Conservation (phyloP, 2,888 invertebrate genomes). For the Furcula furcula region DNA sequence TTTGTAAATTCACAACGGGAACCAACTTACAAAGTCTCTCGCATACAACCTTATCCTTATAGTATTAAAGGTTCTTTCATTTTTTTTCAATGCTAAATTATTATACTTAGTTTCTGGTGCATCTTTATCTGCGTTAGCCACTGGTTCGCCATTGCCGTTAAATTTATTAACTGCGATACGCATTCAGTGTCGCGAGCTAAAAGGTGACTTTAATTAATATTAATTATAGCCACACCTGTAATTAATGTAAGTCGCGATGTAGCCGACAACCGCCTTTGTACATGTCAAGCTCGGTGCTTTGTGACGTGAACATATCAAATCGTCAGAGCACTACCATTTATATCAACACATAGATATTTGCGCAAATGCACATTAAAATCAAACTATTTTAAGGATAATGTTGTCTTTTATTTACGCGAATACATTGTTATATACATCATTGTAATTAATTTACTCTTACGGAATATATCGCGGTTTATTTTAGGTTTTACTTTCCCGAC, state of each 20-base stretch:
- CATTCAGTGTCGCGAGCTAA: conserved; percentile 76
- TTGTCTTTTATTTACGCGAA: too few relatives aligned
- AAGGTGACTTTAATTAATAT: conserved; percentile 81
- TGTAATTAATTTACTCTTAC: too few relatives aligned
- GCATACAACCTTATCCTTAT: conserved; percentile 11
- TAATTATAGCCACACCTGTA: conserved; percentile 80
- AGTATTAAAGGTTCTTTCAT: conserved; percentile 26
- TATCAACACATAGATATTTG: too few relatives aligned
- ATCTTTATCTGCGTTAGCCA: conserved; percentile 71
- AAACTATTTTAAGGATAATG: too few relatives aligned
- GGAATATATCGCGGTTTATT: too few relatives aligned
- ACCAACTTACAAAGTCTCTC: conserved; percentile 18
- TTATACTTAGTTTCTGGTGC: conserved; percentile 51
- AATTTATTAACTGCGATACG: conserved; percentile 82
- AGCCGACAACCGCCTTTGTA: conserved; percentile 46
- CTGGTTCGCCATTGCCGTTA: conserved; percentile 66
- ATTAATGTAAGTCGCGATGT: conserved; percentile 78
- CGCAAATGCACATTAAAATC: too few relatives aligned
- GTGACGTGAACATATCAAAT: conserved; percentile 16
- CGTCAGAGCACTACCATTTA: conserved; percentile 5
- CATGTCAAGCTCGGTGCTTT: conserved; percentile 47
- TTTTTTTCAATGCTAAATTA: conserved; percentile 12
- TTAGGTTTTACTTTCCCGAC: too few relatives aligned
- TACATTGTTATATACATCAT: too few relatives aligned
- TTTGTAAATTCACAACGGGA: conserved; percentile 41